Base-by-base conservation (phyloP, 2,797 vertebrate species). In the Lithobates sylvaticus region DNA sequence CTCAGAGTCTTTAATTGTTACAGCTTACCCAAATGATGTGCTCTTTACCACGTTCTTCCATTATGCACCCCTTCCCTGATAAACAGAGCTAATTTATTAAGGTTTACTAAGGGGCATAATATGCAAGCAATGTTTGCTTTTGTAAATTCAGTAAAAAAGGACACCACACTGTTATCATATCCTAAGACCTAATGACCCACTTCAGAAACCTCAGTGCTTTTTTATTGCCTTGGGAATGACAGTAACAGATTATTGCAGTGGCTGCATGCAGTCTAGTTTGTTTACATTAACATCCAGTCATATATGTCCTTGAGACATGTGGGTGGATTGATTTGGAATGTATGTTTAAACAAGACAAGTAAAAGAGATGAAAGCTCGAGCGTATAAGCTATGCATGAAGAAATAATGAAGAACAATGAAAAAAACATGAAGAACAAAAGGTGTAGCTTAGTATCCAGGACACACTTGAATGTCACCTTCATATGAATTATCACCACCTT, bases 141-240 rank as follows among this genome's bases (percentile, higher is more conserved):
- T 65, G 42, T 13, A 54, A 54, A 32, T 23, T 47, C 39, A 34
- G 42, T 6, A n/a, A 6, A 3, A 15, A 16, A 34, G 32, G 67
- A 50, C 42, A 47, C 47, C 21, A 18, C 42, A 67, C 16, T 21
- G 42, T 34, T 32, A 80, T 69, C 39, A 16, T 80, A 70, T 47
- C 27, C 27, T 54, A 74, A 68, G 13, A 44, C 13, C 29, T 69
- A 68, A 84, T 84, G 29, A 54, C 64, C 58, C 34, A 47, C 12
- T 68, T n/a, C 23, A 54, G 29, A 74, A 39, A 26, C 27, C 23
- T 47, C 44, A n/a, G 42, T 61, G 16, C 54, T 84, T 42, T 77
- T 85, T 80, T 80, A 74, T 67, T 80, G 84, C 61, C 58, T 50
- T 50, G 70, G 54, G 50, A 85, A 70, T 50, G 76, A 67, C 84